A percentile compares a stretch with the other conserved stretches of the same genome.
phyloP scores from a whole-genome alignment of 2,888 invertebrate genomes.

The Balanococcus diminutus region DNA sequence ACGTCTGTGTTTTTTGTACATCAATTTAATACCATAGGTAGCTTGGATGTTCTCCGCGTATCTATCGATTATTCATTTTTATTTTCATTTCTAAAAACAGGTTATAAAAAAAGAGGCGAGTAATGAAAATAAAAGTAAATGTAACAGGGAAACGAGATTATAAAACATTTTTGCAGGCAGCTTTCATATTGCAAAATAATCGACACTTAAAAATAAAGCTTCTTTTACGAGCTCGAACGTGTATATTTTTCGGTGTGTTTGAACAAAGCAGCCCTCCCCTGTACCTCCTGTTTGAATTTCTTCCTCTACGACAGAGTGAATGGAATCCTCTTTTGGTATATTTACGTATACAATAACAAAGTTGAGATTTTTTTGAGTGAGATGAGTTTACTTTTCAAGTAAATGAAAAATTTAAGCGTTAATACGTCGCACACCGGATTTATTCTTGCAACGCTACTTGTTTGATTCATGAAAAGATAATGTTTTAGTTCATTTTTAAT shows the following conservation, averaged over 20 bases:
- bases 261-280: background rate
- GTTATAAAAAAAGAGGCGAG: background rate
- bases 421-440: background rate
- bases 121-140: conserved; percentile 6
- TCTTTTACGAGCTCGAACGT: background rate
- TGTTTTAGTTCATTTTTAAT: background rate
- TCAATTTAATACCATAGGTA: background rate
- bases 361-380: background rate
- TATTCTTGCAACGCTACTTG: background rate
- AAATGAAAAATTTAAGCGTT: conserved; percentile 20
- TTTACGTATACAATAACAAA: background rate
- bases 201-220: background rate
- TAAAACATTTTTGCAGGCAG: conserved; percentile 9
- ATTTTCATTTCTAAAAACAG: background rate
- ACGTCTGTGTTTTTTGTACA: background rate
- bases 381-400: background rate
- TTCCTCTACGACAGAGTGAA: background rate
- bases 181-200: conserved; percentile 10
- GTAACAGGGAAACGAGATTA: background rate
- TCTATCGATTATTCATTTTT: conserved; percentile 15
- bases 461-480: background rate
- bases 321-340: background rate
- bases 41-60: background rate
- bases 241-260: background rate
- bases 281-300: background rate